These are phyloP conservation scores for Hydrophis major DNA, from an alignment of 2,797 vertebrate species.

Conservation along the genomic window DNA sequence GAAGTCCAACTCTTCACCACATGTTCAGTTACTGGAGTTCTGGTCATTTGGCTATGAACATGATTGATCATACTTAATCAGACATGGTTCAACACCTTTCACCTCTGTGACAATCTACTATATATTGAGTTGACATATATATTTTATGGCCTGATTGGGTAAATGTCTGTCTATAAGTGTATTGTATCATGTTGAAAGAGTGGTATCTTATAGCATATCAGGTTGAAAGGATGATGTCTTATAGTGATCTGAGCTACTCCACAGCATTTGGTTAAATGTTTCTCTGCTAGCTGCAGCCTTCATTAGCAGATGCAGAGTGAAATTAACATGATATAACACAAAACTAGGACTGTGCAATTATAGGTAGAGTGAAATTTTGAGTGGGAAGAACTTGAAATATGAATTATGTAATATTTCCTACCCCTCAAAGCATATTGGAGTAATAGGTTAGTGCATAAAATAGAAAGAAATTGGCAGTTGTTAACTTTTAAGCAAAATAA, in stretches of 20 bases:
- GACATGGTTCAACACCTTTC: not conserved
- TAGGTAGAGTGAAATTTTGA: not conserved
- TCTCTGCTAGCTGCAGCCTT: not conserved
- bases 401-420: not conserved
- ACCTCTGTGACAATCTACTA: not conserved
- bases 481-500: not conserved
- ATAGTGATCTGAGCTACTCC: not conserved
- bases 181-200: not conserved
- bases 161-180: not conserved
- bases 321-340: not conserved
- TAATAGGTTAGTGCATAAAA: not conserved
- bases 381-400: not conserved
- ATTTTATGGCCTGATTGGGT: not conserved
- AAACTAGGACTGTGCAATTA: not conserved
- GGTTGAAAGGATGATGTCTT: not conserved
- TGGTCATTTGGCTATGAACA: not conserved
- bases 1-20: not conserved
- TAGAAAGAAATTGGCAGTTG: not conserved
- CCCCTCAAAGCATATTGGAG: not conserved
- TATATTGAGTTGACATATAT: not conserved
- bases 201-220: not conserved
- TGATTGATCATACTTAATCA: constrained; percentile 3
- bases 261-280: not conserved
- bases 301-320: not conserved
- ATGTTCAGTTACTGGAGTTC: not conserved